Conservation (phyloP, 2,888 invertebrate species). For the Crepidodera aurea region DNA sequence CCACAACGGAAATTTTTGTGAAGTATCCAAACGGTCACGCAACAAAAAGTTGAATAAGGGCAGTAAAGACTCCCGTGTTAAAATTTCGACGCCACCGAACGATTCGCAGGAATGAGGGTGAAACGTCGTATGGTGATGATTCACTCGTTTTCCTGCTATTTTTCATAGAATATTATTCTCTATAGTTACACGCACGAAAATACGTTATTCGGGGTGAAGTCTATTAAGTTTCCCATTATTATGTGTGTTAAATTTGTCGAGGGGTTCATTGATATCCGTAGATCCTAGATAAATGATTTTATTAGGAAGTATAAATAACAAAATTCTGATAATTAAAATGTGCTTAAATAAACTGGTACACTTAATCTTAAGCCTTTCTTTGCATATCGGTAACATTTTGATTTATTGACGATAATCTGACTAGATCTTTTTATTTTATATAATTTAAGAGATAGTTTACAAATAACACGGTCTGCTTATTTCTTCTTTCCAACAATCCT, state of each 20-base stretch:
- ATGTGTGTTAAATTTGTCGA: constrained; percentile 1
- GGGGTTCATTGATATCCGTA: constrained; percentile 9
- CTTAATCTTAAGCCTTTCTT: too few relatives aligned
- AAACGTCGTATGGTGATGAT: constrained; percentile 44
- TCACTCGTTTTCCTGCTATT: constrained; percentile 46
- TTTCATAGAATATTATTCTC: constrained; percentile 18
- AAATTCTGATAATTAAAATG: too few relatives aligned
- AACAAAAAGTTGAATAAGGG: constrained; percentile 52
- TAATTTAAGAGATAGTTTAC: too few relatives aligned
- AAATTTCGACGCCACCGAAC: constrained; percentile 44
- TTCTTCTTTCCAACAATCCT: too few relatives aligned
- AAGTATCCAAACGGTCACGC: constrained; percentile 44
- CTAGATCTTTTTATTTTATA: too few relatives aligned
- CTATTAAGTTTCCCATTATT: constrained; percentile 30
- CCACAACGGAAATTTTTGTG: constrained; percentile 28
- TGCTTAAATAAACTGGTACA: too few relatives aligned
- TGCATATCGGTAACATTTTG: too few relatives aligned
- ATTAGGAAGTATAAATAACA: neutral
- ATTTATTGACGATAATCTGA: too few relatives aligned
- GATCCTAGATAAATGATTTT: neutral
- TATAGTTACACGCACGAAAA: constrained; percentile 34
- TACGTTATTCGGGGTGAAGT: constrained; percentile 35
- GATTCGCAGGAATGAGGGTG: constrained; percentile 50
- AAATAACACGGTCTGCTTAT: too few relatives aligned
- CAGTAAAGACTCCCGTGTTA: constrained; percentile 46